Evolutionary conservation across 2,888 invertebrate genomes (phyloP).

Genomic region (Agrochola lychnidis): DNA sequence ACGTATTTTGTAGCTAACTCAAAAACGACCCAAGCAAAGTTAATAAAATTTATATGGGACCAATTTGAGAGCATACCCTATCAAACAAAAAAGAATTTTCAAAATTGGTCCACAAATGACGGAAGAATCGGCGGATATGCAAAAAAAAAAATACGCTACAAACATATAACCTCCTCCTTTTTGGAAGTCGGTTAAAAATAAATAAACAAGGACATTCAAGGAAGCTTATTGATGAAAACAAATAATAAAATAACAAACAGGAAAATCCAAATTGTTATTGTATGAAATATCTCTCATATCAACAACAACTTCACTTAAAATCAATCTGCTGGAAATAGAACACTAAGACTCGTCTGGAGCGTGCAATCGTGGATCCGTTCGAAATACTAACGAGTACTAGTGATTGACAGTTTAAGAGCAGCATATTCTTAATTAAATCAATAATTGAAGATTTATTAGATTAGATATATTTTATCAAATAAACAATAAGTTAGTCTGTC

Average conservation of each 20-base stretch:
- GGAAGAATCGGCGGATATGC: too few relatives aligned
- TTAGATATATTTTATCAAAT: not conserved
- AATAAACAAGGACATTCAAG: conserved; percentile 42
- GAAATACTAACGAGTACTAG: conserved; percentile 28
- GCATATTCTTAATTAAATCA: conserved; percentile 21
- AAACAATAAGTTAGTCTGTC: not conserved
- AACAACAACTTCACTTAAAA: conserved; percentile 60
- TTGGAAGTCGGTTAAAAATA: too few relatives aligned
- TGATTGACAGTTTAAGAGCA: conserved; percentile 49
- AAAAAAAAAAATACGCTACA: too few relatives aligned
- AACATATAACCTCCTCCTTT: too few relatives aligned
- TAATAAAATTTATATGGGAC: too few relatives aligned
- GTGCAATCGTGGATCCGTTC: conserved; percentile 24
- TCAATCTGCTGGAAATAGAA: conserved; percentile 61
- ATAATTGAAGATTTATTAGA: conserved; percentile 6
- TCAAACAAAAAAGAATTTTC: too few relatives aligned
- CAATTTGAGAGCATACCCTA: too few relatives aligned
- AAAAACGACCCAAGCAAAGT: too few relatives aligned
- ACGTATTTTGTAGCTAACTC: too few relatives aligned
- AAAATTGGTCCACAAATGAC: too few relatives aligned
- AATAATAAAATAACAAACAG: conserved; percentile 42
- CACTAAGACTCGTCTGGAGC: conserved; percentile 22
- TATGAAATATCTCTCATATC: conserved; percentile 52
- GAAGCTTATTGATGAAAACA: conserved; percentile 32
- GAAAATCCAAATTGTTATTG: conserved; percentile 52